Evolutionary conservation across 1,140 invertebrate species (phyloP), one percentile per base, ranked within the genome.

Genomic region (Trichomalopsis sarcophagae): DNA sequence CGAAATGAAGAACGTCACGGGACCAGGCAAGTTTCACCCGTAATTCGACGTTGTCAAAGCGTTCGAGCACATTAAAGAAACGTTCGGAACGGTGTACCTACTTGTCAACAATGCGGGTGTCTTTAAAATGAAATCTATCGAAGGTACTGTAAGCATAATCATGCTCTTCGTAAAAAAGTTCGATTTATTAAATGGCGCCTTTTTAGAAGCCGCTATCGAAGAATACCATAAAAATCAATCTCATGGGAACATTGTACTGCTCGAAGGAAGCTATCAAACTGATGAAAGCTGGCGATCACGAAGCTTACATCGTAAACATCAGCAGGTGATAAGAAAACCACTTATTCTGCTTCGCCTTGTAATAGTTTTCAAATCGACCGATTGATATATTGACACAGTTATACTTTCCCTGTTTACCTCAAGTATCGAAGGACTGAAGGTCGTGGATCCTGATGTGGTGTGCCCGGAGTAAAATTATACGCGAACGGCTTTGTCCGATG

Each of bases 71-170:
- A 93, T 95, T 10, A 93, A 95, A 76, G 87, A 91, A 2, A 93
- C 90, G 5, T 90, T 95, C 55, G 95, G 95, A 14, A 94, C 94
- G 14, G 91, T 96, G 36, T 94, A 96, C 89, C 92, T 96, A 27
- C 92, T 96, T 81, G 90, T 96, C 4, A 96, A 96, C 88, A 96
- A 96, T 91, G 96, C 96, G 5, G 96, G 95, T 6, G 87, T 95
- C 0, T 87, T 93, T 5, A 87, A 88, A 27, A 47, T 81, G 6
- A 66, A 66, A 7, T 4, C 23, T 23, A 74, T 80, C 11, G 30
- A 68, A 74, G 77, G 84, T 84, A 80, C 23, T 81, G n/a, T 55
- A 27, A 27, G 27, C 27, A 27, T 27, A 27, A 27, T 27, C 27
- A 27, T 27, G 27, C 27, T 27, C 27, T 27, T 27, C 27, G 27